Evolutionary conservation across 2,797 vertebrate species (phyloP).

Genomic region (Sebastes steindachneri): DNA sequence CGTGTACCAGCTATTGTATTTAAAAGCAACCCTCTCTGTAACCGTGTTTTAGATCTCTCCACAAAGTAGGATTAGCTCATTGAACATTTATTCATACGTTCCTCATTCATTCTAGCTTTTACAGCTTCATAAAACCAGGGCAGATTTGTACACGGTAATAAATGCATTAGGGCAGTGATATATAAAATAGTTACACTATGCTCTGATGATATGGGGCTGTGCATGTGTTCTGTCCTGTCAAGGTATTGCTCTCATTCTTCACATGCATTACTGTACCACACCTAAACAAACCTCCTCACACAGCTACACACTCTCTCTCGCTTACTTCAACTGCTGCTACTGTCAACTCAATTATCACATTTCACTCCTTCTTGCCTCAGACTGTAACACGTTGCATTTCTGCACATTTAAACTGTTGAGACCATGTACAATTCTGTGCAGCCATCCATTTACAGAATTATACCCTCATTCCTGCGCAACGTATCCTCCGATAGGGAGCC

Average conservation of each 20-base stretch:
- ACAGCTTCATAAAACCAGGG: slow-evolving; percentile 22
- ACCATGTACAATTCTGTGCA: neutral
- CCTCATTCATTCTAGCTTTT: neutral
- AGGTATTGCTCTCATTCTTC: neutral
- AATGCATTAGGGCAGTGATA: slow-evolving; percentile 8
- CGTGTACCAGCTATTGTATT: neutral
- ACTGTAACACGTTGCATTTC: neutral
- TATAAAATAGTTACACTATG: slow-evolving; percentile 4
- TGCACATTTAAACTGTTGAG: neutral
- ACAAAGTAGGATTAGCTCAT: neutral
- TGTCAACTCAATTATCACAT: slow-evolving; percentile 1
- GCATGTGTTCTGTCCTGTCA: neutral
- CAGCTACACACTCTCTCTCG: slow-evolving; percentile 20
- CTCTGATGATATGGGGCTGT: neutral
- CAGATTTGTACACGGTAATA: slow-evolving; percentile 15
- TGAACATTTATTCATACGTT: slow-evolving; percentile 20
- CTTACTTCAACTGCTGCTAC: slow-evolving; percentile 30
- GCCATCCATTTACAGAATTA: neutral
- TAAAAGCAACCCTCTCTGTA: neutral
- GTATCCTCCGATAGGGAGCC: no score
- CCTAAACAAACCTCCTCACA: slow-evolving; percentile 31
- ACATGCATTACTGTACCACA: slow-evolving; percentile 8
- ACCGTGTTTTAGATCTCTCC: neutral
- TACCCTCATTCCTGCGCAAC: no score
- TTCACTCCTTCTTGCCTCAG: neutral